Base-by-base conservation (phyloP, 2,797 vertebrate species). In the Kryptopterus vitreolus region DNA sequence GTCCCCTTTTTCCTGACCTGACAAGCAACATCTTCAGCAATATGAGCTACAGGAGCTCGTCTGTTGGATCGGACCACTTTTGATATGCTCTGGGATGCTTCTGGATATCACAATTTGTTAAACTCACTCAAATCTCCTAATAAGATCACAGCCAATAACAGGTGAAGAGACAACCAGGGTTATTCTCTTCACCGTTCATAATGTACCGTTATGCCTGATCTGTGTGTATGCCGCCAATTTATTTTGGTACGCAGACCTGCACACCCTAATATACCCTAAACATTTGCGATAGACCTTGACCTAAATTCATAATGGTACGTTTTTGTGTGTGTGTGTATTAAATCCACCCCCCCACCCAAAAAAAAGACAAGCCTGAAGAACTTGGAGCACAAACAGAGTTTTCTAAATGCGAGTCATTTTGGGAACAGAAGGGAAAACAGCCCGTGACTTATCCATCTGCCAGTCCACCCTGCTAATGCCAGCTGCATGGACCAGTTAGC, bases 361-460 rank as follows among this genome's bases (percentile, higher is more conserved):
- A 52, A 71, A 71, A 71, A 31, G 2, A 16, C 15, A 43, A 18
- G 35, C 8, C 15, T 38, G 50, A 13, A 72, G 7, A 26, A 38
- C 13, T 55, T 48, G 65, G 43, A 76, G 55, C 76, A 70, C 77
- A 59, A 69, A 35, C 33, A 15, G 20, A 31, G 65, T 26, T 82
- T 76, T 75, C 43, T 61, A 77, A 77, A 77, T 59, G 24, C 3
- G n/a, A 68, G 63, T 18, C 52, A 55, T 82, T 80, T 80, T 78
- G 72, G 80, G 71, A 77, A 57, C 74, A 62, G 65, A 82, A 80
- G 55, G 61, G 63, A 82, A 81, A 76, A 66, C 75, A 73, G 46
- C 70, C 57, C 70, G 59, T 74, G 69, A n/a, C 61, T 84, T 78
- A 83, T 85, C 87, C 79, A 73, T 83, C 74, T 84, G 81, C 71